Conservation (phyloP, 2,888 invertebrate genomes). For the Drosophila limbata region DNA sequence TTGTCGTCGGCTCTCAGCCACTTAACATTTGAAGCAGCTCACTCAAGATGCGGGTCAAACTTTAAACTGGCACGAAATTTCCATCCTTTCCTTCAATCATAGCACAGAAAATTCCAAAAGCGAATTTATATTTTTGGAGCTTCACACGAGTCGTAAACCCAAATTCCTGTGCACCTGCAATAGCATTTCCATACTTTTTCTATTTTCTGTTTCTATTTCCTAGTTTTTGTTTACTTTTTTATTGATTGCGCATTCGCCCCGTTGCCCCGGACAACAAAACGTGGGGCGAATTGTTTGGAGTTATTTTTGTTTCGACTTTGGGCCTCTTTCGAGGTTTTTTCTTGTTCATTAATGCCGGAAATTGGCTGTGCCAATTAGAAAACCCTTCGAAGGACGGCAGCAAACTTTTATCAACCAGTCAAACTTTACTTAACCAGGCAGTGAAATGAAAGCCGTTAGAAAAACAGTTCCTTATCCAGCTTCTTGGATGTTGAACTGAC, state of each 20-base stretch:
- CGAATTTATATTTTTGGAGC: slow-evolving; percentile 28
- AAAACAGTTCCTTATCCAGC: background rate
- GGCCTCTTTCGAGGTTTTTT: slow-evolving; percentile 40
- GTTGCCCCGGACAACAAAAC: slow-evolving; percentile 63
- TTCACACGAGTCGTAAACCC: slow-evolving; percentile 55
- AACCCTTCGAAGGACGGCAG: slow-evolving; percentile 23
- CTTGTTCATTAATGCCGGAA: slow-evolving; percentile 58
- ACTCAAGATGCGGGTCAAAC: slow-evolving; percentile 53
- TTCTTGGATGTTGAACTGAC: background rate
- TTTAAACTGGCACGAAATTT: slow-evolving; percentile 56
- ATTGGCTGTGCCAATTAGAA: slow-evolving; percentile 61
- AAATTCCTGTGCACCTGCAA: slow-evolving; percentile 69
- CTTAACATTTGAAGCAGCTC: slow-evolving; percentile 4
- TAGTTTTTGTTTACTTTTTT: slow-evolving; percentile 69
- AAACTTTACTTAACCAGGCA: slow-evolving; percentile 11
- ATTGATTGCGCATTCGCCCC: slow-evolving; percentile 58
- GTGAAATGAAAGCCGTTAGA: background rate
- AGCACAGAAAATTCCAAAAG: background rate
- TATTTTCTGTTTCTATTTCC: slow-evolving; percentile 8
- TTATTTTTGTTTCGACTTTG: slow-evolving; percentile 60
- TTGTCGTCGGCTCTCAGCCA: background rate
- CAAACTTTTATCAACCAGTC: slow-evolving; percentile 1
- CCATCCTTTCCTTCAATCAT: slow-evolving; percentile 31
- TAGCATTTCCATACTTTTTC: slow-evolving; percentile 32
- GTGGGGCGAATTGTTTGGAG: slow-evolving; percentile 6